phyloP scores from a whole-genome alignment of 2,113 vertebrate genomes.

The Pseudolaguvia tuberculata region DNA sequence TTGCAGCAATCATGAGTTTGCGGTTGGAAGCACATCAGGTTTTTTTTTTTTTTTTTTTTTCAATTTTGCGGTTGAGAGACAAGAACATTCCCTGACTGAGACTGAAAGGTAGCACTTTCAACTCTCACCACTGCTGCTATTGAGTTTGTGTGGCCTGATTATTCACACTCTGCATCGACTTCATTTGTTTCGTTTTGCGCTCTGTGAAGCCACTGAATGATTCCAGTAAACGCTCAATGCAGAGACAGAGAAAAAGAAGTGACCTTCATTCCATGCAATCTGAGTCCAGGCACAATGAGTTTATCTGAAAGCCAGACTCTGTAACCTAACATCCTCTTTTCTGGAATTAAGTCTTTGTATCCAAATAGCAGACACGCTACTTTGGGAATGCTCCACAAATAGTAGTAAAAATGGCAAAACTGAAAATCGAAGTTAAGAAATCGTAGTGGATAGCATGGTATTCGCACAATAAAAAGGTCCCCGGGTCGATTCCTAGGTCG shows the following conservation, averaged over 20 bases:
- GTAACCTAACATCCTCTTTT: slow-evolving; percentile 24
- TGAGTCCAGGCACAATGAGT: slow-evolving; percentile 36
- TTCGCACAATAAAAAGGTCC: no score
- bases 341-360: slow-evolving; percentile 33
- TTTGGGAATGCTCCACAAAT: slow-evolving; percentile 23
- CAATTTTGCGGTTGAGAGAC: slow-evolving; percentile 63
- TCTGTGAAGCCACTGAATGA: slow-evolving; percentile 44
- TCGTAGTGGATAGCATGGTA: no score
- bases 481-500: no score
- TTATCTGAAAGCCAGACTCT: slow-evolving; percentile 32
- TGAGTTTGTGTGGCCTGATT: slow-evolving; percentile 35
- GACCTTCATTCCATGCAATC: slow-evolving; percentile 38
- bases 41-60: slow-evolving; percentile 62
- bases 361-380: slow-evolving; percentile 33
- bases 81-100: slow-evolving; percentile 48
- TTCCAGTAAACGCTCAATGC: slow-evolving; percentile 49
- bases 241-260: slow-evolving; percentile 31
- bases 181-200: slow-evolving; percentile 55
- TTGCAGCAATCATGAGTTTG: slow-evolving; percentile 50
- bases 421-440: slow-evolving; percentile 27
- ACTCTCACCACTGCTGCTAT: slow-evolving; percentile 21
- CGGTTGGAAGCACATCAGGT: slow-evolving; percentile 54
- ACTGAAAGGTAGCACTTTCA: slow-evolving; percentile 20
- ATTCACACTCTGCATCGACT: slow-evolving; percentile 36
- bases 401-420: slow-evolving; percentile 13